phyloP scores from a whole-genome alignment of 2,113 vertebrate species.

The Phaetusa simplex region DNA sequence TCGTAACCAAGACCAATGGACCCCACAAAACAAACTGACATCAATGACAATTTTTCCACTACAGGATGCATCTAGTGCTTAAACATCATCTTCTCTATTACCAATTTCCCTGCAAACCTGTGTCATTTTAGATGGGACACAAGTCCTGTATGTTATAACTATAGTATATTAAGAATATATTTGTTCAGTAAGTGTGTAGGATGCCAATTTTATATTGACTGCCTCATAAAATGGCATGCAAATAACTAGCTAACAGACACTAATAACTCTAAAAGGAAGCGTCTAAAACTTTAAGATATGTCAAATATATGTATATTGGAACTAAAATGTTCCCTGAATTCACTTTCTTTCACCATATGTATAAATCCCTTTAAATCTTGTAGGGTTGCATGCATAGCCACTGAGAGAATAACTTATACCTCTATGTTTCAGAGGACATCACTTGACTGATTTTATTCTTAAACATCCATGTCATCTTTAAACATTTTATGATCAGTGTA shows the following conservation, averaged over 20 bases:
- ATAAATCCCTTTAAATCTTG: not conserved
- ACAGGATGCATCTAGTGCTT: not conserved
- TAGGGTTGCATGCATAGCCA: not conserved
- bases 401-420: not conserved
- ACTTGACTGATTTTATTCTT: not conserved
- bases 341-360: not conserved
- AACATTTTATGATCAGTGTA: not conserved
- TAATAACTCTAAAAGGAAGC: not conserved
- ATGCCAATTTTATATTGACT: not conserved
- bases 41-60: not conserved
- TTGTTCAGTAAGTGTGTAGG: not conserved
- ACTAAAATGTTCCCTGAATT: not conserved
- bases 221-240: not conserved
- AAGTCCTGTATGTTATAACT: not conserved
- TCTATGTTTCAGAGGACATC: not conserved
- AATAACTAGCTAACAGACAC: not conserved
- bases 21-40: not conserved
- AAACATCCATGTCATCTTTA: not conserved
- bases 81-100: not conserved
- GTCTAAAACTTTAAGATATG: not conserved
- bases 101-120: not conserved
- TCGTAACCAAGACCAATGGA: not conserved
- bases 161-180: not conserved
- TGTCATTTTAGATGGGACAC: not conserved
- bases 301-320: not conserved